These are phyloP conservation scores for Gephyroberyx darwinii DNA, from an alignment of 2,797 vertebrate genomes.

Conservation along the genomic window DNA sequence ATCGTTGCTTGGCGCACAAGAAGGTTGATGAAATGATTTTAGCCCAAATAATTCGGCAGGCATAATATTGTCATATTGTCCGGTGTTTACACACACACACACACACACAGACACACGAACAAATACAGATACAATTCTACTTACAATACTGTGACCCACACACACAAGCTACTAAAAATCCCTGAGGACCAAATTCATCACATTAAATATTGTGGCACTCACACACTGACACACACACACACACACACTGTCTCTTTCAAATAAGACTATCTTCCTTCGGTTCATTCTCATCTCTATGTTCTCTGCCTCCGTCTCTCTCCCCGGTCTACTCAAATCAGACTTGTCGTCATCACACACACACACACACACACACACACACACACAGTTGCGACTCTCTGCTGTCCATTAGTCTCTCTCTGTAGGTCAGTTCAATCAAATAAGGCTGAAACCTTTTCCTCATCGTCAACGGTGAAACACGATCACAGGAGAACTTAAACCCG, in stretches of 20 bases:
- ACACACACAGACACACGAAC: not conserved
- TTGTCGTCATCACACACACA: slow-evolving; percentile 5
- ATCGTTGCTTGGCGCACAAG: slow-evolving; percentile 22
- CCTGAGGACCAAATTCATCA: no score
- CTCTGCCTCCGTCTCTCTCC: not conserved
- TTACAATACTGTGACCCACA: not conserved
- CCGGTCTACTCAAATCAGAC: slow-evolving; percentile 17
- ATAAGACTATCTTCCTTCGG: not conserved
- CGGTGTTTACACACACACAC: not conserved
- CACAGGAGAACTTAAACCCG: not conserved
- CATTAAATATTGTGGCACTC: no score
- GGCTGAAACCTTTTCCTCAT: slow-evolving; percentile 40
- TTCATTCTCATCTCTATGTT: not conserved
- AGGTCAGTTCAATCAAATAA: slow-evolving; percentile 44
- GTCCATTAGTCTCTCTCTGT: slow-evolving; percentile 35
- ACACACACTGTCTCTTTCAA: not conserved
- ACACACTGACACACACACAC: not conserved
- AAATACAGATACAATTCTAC: no score
- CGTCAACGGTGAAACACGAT: slow-evolving; percentile 36
- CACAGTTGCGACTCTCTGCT: not conserved
- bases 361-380: slow-evolving; percentile 3
- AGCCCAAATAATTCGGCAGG: slow-evolving; percentile 13
- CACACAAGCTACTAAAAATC: not conserved
- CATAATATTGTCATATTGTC: slow-evolving; percentile 3
- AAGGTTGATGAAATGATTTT: slow-evolving; percentile 25